Evolutionary conservation across 1,140 invertebrate species (phyloP).

Genomic region (Colletes latitarsis): DNA sequence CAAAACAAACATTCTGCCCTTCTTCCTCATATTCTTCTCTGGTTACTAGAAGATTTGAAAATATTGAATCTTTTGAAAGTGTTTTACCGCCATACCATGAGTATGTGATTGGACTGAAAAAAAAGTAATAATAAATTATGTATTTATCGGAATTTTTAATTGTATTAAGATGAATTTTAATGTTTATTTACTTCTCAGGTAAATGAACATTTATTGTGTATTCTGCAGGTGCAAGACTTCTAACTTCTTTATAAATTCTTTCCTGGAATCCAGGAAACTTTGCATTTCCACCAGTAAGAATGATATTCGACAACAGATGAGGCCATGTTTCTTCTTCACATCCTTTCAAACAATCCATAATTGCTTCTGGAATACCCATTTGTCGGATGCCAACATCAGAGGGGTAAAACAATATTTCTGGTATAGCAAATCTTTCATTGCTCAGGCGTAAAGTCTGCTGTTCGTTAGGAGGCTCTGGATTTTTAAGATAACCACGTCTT

Average conservation of each 20-base stretch:
- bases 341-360: slow-evolving; percentile 87
- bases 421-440: slow-evolving; percentile 96
- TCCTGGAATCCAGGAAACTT: slow-evolving; percentile 92
- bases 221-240: slow-evolving; percentile 89
- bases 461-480: slow-evolving; percentile 84
- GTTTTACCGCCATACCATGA: slow-evolving; percentile 93
- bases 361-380: slow-evolving; percentile 96
- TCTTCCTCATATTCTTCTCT: slow-evolving; percentile 94
- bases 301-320: slow-evolving; percentile 93
- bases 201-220: slow-evolving; percentile 88
- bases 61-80: slow-evolving; percentile 88
- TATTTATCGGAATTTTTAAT: neutral
- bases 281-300: slow-evolving; percentile 95
- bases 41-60: slow-evolving; percentile 88
- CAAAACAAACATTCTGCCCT: slow-evolving; percentile 86
- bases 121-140: slow-evolving; percentile 32
- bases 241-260: slow-evolving; percentile 90
- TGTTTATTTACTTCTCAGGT: slow-evolving; percentile 83
- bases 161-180: slow-evolving; percentile 42
- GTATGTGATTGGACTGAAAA: slow-evolving; percentile 89
- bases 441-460: slow-evolving; percentile 93
- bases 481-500: slow-evolving; percentile 89
- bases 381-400: slow-evolving; percentile 96
- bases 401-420: slow-evolving; percentile 97
- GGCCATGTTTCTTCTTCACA: slow-evolving; percentile 90